Base-by-base conservation (phyloP, 2,113 vertebrate species). In the Antechinus flavipes region DNA sequence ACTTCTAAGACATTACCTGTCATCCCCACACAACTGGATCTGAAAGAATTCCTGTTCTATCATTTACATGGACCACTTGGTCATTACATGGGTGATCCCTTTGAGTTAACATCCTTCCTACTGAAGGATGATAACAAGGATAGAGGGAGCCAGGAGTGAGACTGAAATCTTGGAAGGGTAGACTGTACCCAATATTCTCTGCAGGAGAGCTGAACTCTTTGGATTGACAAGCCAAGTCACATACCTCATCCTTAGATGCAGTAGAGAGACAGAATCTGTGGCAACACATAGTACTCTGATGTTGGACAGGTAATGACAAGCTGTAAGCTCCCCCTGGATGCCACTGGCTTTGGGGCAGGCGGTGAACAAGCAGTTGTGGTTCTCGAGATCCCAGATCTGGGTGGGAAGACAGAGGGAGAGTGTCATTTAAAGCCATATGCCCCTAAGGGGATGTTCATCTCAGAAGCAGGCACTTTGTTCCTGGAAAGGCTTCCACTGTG, bases 371-470 rank as follows among this genome's bases (percentile, higher is more conserved):
- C 99, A 99, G 5, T 96, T 98, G 93, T 99, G 98, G 49, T 98
- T 98, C 90, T 99, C 97, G 91, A 99, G 98, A 95, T 99, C 98
- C 98, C 99, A 99, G 96, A 99, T 98, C 99, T 99, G 97, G 54
- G 91, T 30, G 27, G 50, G 54, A 97, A 96, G 46, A 53, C 91
- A 49, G 0, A 46, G 50, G 52, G 90, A 26, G 30, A 26, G 30
- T 47, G n/a, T 3, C 8, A 30, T 84, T 2, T 0, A 5, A 12
- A 47, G 26, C 2, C 9, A 49, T 9, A 50, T 27, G 24, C 47
- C 90, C 90, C 90, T 7, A 2, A 90, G 49, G 90, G 90, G 90
- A 10, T 26, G 90, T 49, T 47, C 46, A 47, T 90, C 90, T 90
- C 90, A 27, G 47, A 47, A 42, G 68, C n/a, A 23, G 68, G n/a